phyloP scores from a whole-genome alignment of 53 echinoderm and acorn worm genomes.

The Henricia sp. region DNA sequence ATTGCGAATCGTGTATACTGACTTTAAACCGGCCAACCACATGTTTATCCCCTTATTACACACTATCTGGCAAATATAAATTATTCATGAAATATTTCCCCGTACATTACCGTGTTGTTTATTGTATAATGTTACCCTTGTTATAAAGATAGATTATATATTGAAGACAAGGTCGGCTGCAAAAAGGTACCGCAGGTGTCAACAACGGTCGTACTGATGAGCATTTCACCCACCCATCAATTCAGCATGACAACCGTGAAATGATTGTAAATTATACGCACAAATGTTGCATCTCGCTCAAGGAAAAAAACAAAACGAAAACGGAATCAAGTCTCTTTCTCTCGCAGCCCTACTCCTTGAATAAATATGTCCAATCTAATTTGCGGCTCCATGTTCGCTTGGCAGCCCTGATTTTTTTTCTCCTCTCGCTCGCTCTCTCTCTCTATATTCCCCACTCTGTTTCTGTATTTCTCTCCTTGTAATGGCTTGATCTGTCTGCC shows the following conservation, averaged over 20 bases:
- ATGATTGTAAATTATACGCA: slow-evolving; percentile 50
- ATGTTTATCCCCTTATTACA: too few relatives aligned
- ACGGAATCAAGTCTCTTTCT: slow-evolving; percentile 34
- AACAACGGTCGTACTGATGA: slow-evolving; percentile 12
- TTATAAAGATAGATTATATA: too few relatives aligned
- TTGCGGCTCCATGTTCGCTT: slow-evolving; percentile 48
- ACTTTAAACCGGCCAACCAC: too few relatives aligned
- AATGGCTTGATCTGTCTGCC: not conserved
- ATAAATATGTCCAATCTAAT: slow-evolving; percentile 64
- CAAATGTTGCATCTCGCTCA: not conserved
- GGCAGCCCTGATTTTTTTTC: slow-evolving; percentile 44
- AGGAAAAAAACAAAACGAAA: not conserved
- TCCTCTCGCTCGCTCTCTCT: not conserved
- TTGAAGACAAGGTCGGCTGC: too few relatives aligned
- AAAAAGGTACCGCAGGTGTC: not conserved
- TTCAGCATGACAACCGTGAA: slow-evolving; percentile 23
- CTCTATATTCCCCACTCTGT: not conserved
- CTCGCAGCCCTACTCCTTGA: slow-evolving; percentile 48
- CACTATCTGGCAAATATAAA: too few relatives aligned
- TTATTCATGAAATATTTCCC: too few relatives aligned
- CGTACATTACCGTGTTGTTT: too few relatives aligned
- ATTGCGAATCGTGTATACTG: too few relatives aligned
- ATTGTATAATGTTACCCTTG: too few relatives aligned
- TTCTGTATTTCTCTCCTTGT: not conserved
- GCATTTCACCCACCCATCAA: slow-evolving; percentile 18